Base-by-base conservation (phyloP, 2,888 invertebrate species). In the Stenotaenia linearis region DNA sequence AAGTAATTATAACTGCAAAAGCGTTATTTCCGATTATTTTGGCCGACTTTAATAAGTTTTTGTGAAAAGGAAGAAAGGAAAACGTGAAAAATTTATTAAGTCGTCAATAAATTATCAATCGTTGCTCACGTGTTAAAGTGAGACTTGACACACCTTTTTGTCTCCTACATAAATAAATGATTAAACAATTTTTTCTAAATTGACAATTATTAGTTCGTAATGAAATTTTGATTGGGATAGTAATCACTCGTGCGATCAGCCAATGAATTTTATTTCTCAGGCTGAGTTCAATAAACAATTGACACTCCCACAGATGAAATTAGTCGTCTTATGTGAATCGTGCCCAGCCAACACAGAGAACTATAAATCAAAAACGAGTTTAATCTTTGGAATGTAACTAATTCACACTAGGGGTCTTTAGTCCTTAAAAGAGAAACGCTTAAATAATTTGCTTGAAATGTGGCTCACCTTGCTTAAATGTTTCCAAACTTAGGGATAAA, bases 251-350 rank as follows among this genome's bases (percentile, higher is more conserved):
- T 28, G 25, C 10, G 28, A 69, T 69, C 69, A 69, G 6, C 69
- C 28, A 69, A 69, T 69, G 69, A 69, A 69, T 69, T 69, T 69
- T 25, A 25, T 28, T 69, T 69, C 25, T 69, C 69, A 69, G 25
- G 69, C 69, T n/a, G 25, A 69, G 69, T 69, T 69, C 69, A 69
- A 69, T 69, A 69, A 28, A 69, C 28, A 69, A 69, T 69, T 69
- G 69, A 69, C 69, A 69, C 69, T 69, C 69, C 69, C 69, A 69
- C 69, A 28, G 69, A 69, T 28, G 69, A 69, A 69, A 69, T 69
- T 69, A 69, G 69, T 69, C 69, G 69, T 69, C 69, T 69, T 28
- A 69, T 69, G 69, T 69, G 69, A 69, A 69, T 69, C 69, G 69
- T 69, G 69, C 69, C 69, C 28, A n/a, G 69, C 69, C 69, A 69